Base-by-base conservation (phyloP, 2,113 vertebrate genomes). In the Bubo blakistoni region DNA sequence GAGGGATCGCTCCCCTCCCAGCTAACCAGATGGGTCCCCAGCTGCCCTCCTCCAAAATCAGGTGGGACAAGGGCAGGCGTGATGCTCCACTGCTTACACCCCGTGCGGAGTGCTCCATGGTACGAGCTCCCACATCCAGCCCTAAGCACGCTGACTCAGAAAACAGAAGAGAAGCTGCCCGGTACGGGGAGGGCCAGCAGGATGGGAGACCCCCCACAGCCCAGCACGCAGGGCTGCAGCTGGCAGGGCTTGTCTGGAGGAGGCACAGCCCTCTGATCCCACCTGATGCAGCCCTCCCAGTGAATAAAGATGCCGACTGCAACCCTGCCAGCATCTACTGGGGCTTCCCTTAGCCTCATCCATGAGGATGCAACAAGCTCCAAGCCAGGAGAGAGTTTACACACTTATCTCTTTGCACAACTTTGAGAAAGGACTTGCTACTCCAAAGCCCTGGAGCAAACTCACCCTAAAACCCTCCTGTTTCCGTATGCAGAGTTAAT, bases 401-500 rank as follows among this genome's bases (percentile, higher is more conserved):
- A 29, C 30, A 0, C 24, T 24, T 5, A 12, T 13, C 38, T 66
- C 63, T 55, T 46, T 2, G 36, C 62, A 57, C 52, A 47, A 57
- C 40, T 90, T 69, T 1, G 1, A 69, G 58, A 13, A n/a, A 66
- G 49, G 62, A 63, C 38, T 51, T 9, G 6, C 7, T 36, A 0
- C 44, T 19, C 21, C 71, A 26, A 30, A 69, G 67, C 65, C 17
- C 38, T 0, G 61, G 36, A 67, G 32, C 52, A 80, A 76, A 59
- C 13, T 51, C 82, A 5, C 62, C 74, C 57, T 1, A 16, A 86
- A 34, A 5, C 38, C 25, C n/a, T 63, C 42, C 25, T 6, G 47
- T 17, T 87, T 21, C 70, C 3, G 1, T 2, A 0, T 0, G 1
- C 76, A 4, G 46, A 21, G 57, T 8, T 44, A 79, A 54, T 1